phyloP scores from a whole-genome alignment of 23 tunicate species.

The Halocynthia roretzi region DNA sequence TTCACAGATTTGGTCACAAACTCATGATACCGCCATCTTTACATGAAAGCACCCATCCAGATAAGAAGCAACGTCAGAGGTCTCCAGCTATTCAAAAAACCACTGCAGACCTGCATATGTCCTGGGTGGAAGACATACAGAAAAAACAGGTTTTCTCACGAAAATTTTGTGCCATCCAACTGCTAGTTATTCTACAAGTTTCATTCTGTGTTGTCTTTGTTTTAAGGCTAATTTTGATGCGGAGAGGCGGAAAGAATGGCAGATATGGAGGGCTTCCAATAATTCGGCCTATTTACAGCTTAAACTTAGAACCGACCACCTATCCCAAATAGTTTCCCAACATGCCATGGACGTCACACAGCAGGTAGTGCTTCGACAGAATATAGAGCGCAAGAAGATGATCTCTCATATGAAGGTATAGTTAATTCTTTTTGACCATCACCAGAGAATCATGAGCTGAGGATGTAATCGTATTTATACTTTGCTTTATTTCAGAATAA shows the following conservation, averaged over 20 bases:
- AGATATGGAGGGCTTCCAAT: constrained; percentile 35
- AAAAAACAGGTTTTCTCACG: too few relatives aligned
- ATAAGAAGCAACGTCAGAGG: too few relatives aligned
- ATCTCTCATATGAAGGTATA: constrained; percentile 51
- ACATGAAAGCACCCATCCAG: too few relatives aligned
- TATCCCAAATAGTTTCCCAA: constrained; percentile 71
- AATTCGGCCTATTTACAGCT: constrained; percentile 34
- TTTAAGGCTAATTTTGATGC: constrained; percentile 27
- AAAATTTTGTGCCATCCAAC: too few relatives aligned
- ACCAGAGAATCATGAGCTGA: background rate
- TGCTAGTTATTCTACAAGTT: too few relatives aligned
- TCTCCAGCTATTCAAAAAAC: too few relatives aligned
- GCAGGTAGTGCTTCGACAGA: constrained; percentile 72
- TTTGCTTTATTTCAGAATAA: background rate
- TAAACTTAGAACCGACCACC: constrained; percentile 36
- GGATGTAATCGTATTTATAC: background rate
- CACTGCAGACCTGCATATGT: too few relatives aligned
- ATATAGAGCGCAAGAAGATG: constrained; percentile 49
- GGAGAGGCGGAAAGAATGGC: constrained; percentile 11
- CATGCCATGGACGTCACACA: constrained; percentile 89
- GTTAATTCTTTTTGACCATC: background rate
- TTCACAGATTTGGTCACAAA: too few relatives aligned
- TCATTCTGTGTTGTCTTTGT: background rate
- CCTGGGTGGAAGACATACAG: too few relatives aligned
- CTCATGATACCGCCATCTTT: too few relatives aligned